A percentile compares a stretch with the other conserved stretches of the same genome.
Conservation (phyloP, 2,797 vertebrate species). For the Melanotaenia pygmaea region DNA sequence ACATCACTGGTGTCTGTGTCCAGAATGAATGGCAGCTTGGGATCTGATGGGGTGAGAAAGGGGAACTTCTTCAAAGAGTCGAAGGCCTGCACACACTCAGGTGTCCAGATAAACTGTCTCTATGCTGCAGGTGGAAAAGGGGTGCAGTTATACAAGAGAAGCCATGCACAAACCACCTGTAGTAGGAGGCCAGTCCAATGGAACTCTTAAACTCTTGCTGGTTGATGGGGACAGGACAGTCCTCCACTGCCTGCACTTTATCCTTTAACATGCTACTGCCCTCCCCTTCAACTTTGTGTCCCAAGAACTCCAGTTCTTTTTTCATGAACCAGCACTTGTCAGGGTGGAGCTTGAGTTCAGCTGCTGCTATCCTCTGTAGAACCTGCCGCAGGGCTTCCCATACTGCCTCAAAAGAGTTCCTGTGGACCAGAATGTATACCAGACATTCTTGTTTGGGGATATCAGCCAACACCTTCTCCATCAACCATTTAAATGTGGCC, state of each 20-base stretch:
- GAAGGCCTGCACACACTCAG: background rate
- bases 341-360: background rate
- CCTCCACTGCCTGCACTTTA: background rate
- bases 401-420: background rate
- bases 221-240: background rate
- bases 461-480: no score
- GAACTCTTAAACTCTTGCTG: conserved; percentile 22
- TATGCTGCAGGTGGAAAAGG: conserved; percentile 18
- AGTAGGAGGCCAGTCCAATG: conserved; percentile 30
- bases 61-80: background rate
- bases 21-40: background rate
- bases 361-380: background rate
- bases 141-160: conserved; percentile 24
- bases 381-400: background rate
- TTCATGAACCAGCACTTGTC: background rate
- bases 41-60: background rate
- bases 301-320: background rate
- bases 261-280: background rate
- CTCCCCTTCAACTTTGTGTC: conserved; percentile 5
- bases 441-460: no score
- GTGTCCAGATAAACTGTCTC: background rate
- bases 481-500: no score
- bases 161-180: conserved; percentile 10
- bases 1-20: conserved; percentile 12
- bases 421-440: conserved; percentile 8